Conservation (phyloP, 1,140 invertebrate species). For the Drosophila bocki region DNA sequence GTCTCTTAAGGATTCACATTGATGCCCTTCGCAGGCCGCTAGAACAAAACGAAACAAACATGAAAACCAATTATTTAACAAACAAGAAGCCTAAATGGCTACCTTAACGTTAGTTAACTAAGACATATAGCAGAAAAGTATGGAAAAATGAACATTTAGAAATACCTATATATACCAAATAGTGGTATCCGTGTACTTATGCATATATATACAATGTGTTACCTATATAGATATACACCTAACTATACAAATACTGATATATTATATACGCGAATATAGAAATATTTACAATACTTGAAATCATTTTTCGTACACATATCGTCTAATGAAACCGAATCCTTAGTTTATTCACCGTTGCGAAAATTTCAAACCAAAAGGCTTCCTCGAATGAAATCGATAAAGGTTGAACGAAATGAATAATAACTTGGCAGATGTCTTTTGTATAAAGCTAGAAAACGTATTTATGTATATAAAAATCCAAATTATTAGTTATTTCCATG, state of each 20-base stretch:
- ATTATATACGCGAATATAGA: slow-evolving; percentile 38
- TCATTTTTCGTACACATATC: slow-evolving; percentile 75
- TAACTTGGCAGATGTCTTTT: slow-evolving; percentile 27
- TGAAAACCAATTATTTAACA: slow-evolving; percentile 27
- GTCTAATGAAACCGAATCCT: slow-evolving; percentile 37
- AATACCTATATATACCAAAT: slow-evolving; percentile 40
- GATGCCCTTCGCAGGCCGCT: slow-evolving; percentile 82
- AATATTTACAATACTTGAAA: slow-evolving; percentile 48
- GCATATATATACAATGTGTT: slow-evolving; percentile 56
- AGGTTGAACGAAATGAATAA: background rate
- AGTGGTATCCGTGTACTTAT: slow-evolving; percentile 45
- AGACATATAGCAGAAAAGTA: slow-evolving; percentile 32
- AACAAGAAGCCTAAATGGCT: slow-evolving; percentile 9
- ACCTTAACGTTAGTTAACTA: slow-evolving; percentile 51
- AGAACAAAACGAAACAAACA: slow-evolving; percentile 53
- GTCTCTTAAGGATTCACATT: slow-evolving; percentile 45
- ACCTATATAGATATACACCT: slow-evolving; percentile 47
- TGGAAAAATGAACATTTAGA: slow-evolving; percentile 29
- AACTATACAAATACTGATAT: slow-evolving; percentile 40
- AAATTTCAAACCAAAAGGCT: slow-evolving; percentile 30
- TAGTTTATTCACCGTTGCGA: slow-evolving; percentile 40
- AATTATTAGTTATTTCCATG: slow-evolving; percentile 17
- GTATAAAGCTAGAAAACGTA: slow-evolving; percentile 41
- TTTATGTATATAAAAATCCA: slow-evolving; percentile 36
- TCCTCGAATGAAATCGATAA: slow-evolving; percentile 24